A percentile compares a stretch with the other conserved stretches of the same genome.
phyloP scores from a whole-genome alignment of 2,797 vertebrate species.

The Schizopygopsis malacanthus region DNA sequence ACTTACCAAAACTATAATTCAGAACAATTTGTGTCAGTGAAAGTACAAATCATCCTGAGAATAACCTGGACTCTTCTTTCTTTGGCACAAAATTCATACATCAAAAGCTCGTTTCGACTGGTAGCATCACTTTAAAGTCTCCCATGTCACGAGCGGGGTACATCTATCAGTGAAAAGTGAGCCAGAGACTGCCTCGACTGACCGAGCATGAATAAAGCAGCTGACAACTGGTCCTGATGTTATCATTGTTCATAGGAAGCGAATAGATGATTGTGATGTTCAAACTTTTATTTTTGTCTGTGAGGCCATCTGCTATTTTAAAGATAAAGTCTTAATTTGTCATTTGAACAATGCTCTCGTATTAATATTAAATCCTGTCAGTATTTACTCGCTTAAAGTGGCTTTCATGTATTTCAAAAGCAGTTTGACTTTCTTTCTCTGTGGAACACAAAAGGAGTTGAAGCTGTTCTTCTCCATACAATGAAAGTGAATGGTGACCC shows the following conservation, averaged over 20 bases:
- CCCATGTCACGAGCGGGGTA: not conserved
- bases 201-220: conserved; percentile 32
- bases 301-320: not conserved
- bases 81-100: not conserved
- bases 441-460: not conserved
- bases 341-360: not conserved
- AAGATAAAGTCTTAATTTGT: not conserved
- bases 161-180: conserved; percentile 25
- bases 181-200: conserved; percentile 32
- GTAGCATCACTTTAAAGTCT: conserved; percentile 28
- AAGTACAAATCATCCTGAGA: conserved; percentile 3
- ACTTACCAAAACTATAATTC: conserved; percentile 13
- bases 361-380: not conserved
- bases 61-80: not conserved
- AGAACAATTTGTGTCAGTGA: conserved; percentile 9
- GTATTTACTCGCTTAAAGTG: not conserved
- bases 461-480: not conserved
- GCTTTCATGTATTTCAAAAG: not conserved
- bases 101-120: conserved; percentile 11
- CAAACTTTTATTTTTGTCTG: conserved; percentile 15
- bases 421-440: not conserved
- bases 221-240: conserved; percentile 30
- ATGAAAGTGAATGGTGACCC: not conserved
- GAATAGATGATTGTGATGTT: not conserved
- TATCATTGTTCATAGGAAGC: conserved; percentile 15